Evolutionary conservation across 2,797 vertebrate genomes (phyloP), one percentile per base, ranked within the genome.

Genomic region (Pagetopsis macropterus): DNA sequence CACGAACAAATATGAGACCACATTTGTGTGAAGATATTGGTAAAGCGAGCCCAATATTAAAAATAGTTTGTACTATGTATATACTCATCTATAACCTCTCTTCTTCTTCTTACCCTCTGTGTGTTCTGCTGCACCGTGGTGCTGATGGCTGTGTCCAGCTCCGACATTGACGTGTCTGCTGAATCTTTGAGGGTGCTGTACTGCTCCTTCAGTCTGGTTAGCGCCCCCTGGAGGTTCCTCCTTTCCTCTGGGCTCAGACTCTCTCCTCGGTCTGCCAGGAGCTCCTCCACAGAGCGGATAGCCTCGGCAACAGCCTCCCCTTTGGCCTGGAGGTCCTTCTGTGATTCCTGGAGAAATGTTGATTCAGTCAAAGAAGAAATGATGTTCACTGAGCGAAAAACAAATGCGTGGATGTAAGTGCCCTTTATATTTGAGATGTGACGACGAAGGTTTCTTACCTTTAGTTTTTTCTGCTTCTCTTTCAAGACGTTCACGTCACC

Each of bases 41-140:
- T 37, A 9, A 37, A 9, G 6, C 6, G 33, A 37, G 33, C 33
- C 33, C 33, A 37, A 37, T 37, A 37, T 37, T 27, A 27, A 27
- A 37, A 37, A 37, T 9, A 9, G 33, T 37, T 37, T 9, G 33
- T 37, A 37, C 6, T 37, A 37, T 37, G 8, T 48, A 31, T 9
- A 62, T n/a, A 15, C 14, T 9, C 37, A 11, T 41, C 4, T 45
- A 9, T 15, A 31, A 23, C 21, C 15, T 1, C 10, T 1, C 19
- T 9, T 63, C 9, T 3, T 45, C 68, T 3, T 45, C 68, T 81
- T 86, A 99, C 98, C 95, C 96, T 96, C 65, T 98, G 96, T 0
- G 96, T 97, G 91, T 99, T 96, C 79, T 99, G 96, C 71, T 97
- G 96, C 10, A 97, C 88, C 0, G 96, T 96, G 49, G 96, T 93